Evolutionary conservation across 2,113 vertebrate species (phyloP).

Genomic region (Brachypteracias leptosomus): DNA sequence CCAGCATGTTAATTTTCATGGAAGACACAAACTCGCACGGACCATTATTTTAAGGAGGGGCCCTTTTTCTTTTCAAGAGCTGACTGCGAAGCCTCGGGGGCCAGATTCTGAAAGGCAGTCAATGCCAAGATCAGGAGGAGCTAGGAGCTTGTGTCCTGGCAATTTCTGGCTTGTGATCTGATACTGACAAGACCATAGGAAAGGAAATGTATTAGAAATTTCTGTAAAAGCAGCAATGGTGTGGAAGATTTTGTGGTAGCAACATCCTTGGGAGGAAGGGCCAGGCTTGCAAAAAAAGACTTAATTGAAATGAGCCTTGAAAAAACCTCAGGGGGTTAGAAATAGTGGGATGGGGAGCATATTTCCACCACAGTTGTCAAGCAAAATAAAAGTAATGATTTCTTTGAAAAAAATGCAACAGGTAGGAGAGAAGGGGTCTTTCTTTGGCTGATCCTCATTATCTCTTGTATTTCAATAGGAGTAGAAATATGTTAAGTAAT

Average conservation of each 20-base stretch:
- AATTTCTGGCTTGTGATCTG: not conserved
- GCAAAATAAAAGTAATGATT: not conserved
- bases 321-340: not conserved
- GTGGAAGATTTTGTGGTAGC: not conserved
- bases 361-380: not conserved
- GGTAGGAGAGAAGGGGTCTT: not conserved
- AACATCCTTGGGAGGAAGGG: not conserved
- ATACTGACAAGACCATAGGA: not conserved
- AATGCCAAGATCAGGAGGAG: conserved; percentile 30
- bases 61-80: conserved; percentile 5
- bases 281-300: not conserved
- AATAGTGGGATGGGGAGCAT: not conserved
- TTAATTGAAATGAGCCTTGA: not conserved
- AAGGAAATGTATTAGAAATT: not conserved
- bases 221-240: not conserved
- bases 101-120: conserved; percentile 25
- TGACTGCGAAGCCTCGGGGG: conserved; percentile 53
- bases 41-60: conserved; percentile 51
- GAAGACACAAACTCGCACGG: conserved; percentile 50
- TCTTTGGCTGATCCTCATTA: not conserved
- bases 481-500: not conserved
- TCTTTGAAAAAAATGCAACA: not conserved
- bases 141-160: not conserved
- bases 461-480: not conserved
- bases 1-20: conserved; percentile 59